Evolutionary conservation across 37 sponge, comb jelly and placozoan genomes (phyloP).

Genomic region (Aphrocallistes beatrix): DNA sequence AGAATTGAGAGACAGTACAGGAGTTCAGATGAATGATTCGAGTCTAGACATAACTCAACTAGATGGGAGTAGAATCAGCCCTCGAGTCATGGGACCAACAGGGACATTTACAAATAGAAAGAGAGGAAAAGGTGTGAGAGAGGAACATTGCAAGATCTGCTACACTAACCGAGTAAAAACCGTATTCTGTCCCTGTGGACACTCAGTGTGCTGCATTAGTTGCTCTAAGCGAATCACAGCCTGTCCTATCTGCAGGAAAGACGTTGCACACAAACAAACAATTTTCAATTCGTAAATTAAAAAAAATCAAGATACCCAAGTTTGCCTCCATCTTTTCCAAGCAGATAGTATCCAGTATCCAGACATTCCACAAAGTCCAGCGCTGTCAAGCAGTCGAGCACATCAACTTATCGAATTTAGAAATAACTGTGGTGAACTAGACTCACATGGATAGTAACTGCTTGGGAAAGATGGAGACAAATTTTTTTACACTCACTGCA

Average conservation of each 20-base stretch:
- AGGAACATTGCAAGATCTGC: slow-evolving; percentile 2
- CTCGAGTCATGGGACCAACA: too few relatives aligned
- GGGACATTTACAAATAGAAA: too few relatives aligned
- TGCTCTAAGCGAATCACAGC: slow-evolving; percentile 57
- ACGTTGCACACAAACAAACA: neutral
- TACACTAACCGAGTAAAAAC: slow-evolving; percentile 24
- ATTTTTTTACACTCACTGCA: too few relatives aligned
- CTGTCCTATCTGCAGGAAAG: slow-evolving; percentile 67
- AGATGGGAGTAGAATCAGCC: neutral
- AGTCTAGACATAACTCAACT: neutral
- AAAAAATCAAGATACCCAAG: too few relatives aligned
- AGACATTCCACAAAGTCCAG: too few relatives aligned
- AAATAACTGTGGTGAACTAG: too few relatives aligned
- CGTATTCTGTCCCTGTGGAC: slow-evolving; percentile 82
- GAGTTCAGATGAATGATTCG: neutral
- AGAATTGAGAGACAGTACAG: neutral
- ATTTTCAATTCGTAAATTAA: neutral
- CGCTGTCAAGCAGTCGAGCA: too few relatives aligned
- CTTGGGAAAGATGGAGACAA: too few relatives aligned
- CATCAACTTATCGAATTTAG: too few relatives aligned
- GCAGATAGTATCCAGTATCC: too few relatives aligned
- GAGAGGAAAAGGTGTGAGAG: neutral
- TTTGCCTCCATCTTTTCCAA: too few relatives aligned
- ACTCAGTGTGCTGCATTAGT: slow-evolving; percentile 50
- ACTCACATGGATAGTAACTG: too few relatives aligned